phyloP scores from a whole-genome alignment of 2,797 vertebrate genomes.

The Poecilia velifera region DNA sequence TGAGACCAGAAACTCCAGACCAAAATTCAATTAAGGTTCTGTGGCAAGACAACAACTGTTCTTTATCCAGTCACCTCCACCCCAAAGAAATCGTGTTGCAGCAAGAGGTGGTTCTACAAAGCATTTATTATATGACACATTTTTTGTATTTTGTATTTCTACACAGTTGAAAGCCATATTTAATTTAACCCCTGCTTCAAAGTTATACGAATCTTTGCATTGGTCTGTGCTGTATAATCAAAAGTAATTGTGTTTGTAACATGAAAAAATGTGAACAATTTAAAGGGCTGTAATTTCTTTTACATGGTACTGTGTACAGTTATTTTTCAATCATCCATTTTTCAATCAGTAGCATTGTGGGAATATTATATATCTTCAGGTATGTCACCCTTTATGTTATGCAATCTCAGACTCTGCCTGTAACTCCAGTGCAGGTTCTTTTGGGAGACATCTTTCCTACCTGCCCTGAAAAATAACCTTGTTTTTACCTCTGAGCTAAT shows the following conservation, averaged over 20 bases:
- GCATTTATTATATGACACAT: not conserved
- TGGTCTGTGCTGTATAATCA: not conserved
- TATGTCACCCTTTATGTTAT: not conserved
- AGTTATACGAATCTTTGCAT: not conserved
- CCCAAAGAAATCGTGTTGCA: not conserved
- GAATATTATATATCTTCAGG: not conserved
- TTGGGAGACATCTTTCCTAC: constrained; percentile 6
- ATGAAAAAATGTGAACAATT: not conserved
- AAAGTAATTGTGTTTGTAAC: not conserved
- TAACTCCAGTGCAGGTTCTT: not conserved
- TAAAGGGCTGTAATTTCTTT: not conserved
- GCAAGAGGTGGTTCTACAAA: not conserved
- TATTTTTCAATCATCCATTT: not conserved
- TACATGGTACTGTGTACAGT: not conserved
- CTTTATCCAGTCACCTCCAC: not conserved
- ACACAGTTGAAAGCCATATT: not conserved
- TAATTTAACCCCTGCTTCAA: not conserved
- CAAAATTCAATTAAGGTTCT: not conserved
- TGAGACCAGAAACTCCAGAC: not conserved
- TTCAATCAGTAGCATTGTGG: not conserved
- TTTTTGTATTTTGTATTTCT: not conserved
- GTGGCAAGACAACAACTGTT: not conserved
- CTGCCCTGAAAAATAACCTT: not conserved
- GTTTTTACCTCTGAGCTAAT: constrained; percentile 38
- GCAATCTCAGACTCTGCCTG: not conserved